A percentile compares a stretch with the other conserved stretches of the same genome.
Conservation (phyloP, 92 coral and sea anemone species). For the Phenganax marumi region DNA sequence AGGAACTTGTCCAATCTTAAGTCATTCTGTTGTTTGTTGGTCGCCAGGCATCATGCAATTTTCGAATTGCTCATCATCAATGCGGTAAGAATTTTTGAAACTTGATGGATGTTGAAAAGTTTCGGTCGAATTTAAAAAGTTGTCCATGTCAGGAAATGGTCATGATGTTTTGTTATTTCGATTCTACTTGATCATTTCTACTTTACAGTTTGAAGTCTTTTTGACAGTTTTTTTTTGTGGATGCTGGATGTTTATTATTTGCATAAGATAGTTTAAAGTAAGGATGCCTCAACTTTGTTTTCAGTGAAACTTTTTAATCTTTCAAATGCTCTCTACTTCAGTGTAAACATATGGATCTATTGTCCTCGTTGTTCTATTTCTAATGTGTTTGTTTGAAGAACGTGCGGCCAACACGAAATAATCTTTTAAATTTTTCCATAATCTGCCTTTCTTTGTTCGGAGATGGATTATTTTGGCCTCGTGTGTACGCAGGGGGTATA, state of each 20-base stretch:
- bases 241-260: neutral
- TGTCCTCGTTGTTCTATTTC: neutral
- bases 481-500: neutral
- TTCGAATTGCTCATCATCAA: too few relatives aligned
- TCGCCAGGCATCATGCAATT: too few relatives aligned
- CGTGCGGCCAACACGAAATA: neutral
- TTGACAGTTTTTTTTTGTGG: neutral
- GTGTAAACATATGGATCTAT: neutral
- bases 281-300: neutral
- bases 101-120: too few relatives aligned
- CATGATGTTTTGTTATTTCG: too few relatives aligned
- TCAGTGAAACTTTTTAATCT: conserved; percentile 1
- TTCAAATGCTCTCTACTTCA: neutral
- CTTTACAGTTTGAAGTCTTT: neutral
- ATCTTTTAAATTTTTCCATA: neutral
- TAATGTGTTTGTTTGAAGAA: neutral
- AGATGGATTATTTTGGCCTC: neutral
- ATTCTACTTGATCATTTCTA: too few relatives aligned
- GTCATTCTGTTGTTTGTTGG: too few relatives aligned
- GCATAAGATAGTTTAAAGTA: neutral
- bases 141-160: too few relatives aligned
- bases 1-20: too few relatives aligned
- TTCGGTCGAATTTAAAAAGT: too few relatives aligned
- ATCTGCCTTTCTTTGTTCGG: neutral
- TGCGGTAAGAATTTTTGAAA: too few relatives aligned